A percentile compares a stretch with the other conserved stretches of the same genome.
Evolutionary conservation across 2,888 invertebrate species (phyloP).

Genomic region (Latrodectus hesperus): DNA sequence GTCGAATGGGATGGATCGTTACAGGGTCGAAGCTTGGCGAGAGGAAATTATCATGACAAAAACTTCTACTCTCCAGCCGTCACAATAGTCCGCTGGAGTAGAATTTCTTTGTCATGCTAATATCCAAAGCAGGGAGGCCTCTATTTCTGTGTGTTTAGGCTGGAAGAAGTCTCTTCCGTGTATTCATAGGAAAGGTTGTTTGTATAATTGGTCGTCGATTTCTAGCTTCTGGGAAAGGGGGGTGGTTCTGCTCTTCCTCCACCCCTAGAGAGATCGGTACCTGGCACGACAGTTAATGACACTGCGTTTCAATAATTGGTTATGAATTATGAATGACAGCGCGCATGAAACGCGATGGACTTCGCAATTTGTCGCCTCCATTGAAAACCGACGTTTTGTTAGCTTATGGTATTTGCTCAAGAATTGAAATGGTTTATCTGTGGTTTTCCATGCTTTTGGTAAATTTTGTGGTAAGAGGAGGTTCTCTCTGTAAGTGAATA

Average conservation of each 20-base stretch:
- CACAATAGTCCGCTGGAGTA: conserved; percentile 44
- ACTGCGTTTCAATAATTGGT: conserved; percentile 58
- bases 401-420: conserved; percentile 39
- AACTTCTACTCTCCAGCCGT: conserved; percentile 30
- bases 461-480: too few relatives aligned
- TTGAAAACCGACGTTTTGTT: conserved; percentile 28
- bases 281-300: conserved; percentile 58
- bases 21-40: conserved; percentile 30
- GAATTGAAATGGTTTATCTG: conserved; percentile 5
- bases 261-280: conserved; percentile 39
- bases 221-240: conserved; percentile 38
- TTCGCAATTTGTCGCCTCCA: background rate
- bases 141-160: conserved; percentile 55
- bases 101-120: conserved; percentile 60
- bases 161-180: conserved; percentile 52
- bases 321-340: conserved; percentile 66
- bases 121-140: conserved; percentile 9
- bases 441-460: background rate
- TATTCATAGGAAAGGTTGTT: conserved; percentile 58
- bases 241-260: background rate
- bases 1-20: conserved; percentile 40
- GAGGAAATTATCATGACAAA: conserved; percentile 64
- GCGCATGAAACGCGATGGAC: conserved; percentile 7
- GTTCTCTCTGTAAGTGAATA: too few relatives aligned
- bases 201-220: conserved; percentile 67